A percentile compares a stretch with the other conserved stretches of the same genome.
These are phyloP conservation scores for Aethes cnicana DNA, from an alignment of 2,888 invertebrate species.

Conservation along the genomic window DNA sequence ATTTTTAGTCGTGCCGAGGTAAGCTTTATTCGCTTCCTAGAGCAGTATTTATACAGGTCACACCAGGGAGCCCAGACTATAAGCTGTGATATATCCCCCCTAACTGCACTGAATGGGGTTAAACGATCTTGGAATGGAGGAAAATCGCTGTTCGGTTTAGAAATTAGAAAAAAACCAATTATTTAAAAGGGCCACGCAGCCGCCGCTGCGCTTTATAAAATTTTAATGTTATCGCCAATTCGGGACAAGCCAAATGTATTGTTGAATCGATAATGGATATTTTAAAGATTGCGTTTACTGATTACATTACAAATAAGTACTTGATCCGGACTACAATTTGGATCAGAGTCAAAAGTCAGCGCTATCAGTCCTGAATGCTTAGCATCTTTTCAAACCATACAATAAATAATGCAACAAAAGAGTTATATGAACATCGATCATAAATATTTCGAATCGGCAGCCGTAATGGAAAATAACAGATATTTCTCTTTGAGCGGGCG, in stretches of 20 bases:
- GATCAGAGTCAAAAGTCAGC: slow-evolving; percentile 15
- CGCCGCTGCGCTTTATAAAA: slow-evolving; percentile 22
- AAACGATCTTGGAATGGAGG: slow-evolving; percentile 37
- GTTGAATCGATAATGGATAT: slow-evolving; percentile 2
- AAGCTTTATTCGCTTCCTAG: slow-evolving; percentile 42
- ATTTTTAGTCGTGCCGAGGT: slow-evolving; percentile 44
- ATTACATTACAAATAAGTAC: slow-evolving; percentile 10
- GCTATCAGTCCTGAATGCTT: slow-evolving; percentile 9
- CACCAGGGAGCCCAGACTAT: slow-evolving; percentile 42
- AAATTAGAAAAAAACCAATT: slow-evolving; percentile 31
- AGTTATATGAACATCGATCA: slow-evolving; percentile 33
- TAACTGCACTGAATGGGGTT: slow-evolving; percentile 45
- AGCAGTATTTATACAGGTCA: slow-evolving; percentile 40
- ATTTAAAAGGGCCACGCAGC: slow-evolving; percentile 23
- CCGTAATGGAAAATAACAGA: slow-evolving; percentile 35
- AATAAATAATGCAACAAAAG: slow-evolving; percentile 25
- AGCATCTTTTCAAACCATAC: slow-evolving; percentile 17
- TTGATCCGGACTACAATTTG: not conserved
- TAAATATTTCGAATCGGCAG: slow-evolving; percentile 36
- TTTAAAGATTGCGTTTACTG: slow-evolving; percentile 1
- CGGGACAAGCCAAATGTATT: slow-evolving; percentile 13
- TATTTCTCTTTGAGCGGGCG: slow-evolving; percentile 35
- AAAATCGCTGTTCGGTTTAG: slow-evolving; percentile 28
- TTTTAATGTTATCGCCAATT: slow-evolving; percentile 28
- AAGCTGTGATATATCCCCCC: slow-evolving; percentile 49